phyloP scores from a whole-genome alignment of 2,113 vertebrate species.

The Pomatorhinus ruficollis region DNA sequence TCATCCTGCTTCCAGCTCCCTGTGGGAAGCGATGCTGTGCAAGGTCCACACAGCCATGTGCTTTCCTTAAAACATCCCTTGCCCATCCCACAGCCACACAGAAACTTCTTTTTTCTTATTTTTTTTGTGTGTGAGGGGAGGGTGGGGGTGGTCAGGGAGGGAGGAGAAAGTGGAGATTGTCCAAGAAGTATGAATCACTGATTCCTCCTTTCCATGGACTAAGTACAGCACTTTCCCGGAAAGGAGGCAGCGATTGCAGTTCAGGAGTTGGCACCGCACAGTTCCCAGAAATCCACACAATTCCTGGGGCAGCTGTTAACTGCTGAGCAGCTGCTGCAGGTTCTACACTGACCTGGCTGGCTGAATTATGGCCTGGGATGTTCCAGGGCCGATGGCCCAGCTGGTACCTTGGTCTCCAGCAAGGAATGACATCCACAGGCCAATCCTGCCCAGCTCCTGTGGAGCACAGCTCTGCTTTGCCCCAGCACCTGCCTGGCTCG shows the following conservation, averaged over 20 bases:
- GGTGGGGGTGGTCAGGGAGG: background rate
- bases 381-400: background rate
- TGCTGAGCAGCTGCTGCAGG: background rate
- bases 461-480: background rate
- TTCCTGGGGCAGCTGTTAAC: background rate
- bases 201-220: background rate
- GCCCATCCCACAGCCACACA: background rate
- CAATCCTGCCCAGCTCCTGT: rapidly evolving
- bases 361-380: rapidly evolving
- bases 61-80: background rate
- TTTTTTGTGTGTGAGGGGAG: background rate
- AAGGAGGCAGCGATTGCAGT: background rate
- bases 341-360: rapidly evolving
- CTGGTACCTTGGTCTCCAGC: rapidly evolving
- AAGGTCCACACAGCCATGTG: rapidly evolving
- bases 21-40: rapidly evolving
- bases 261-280: background rate
- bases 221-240: background rate
- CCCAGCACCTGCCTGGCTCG: background rate
- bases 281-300: background rate
- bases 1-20: background rate
- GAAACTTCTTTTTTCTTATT: background rate
- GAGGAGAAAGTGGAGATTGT: background rate
- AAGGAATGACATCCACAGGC: rapidly evolving
- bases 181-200: conserved; percentile 33